Evolutionary conservation across 2,113 vertebrate genomes (phyloP), one percentile per base, ranked within the genome.

Genomic region (Centropus bengalensis): DNA sequence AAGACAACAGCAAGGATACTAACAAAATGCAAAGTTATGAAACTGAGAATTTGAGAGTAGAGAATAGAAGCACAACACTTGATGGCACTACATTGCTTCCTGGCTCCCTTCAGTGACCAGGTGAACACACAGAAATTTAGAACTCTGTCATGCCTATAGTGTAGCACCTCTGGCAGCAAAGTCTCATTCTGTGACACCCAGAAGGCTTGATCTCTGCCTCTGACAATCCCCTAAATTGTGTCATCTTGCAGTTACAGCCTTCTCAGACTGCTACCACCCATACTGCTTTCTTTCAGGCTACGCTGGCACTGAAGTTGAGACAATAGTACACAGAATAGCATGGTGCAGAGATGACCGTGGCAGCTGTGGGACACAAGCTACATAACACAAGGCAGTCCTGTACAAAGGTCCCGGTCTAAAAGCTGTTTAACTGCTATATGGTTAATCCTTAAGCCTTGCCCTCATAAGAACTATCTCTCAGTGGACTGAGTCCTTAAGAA

Each of bases 271-370:
- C 47, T 17, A 19, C 26, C 16, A 60, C 2, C 14, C 2, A 0
- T 15, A 19, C 14, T 12, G 7, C 17, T 54, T 27, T 33, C 47
- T 68, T 24, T 54, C 4, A 49, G 36, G n/a, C 23, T 47, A 2
- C 4, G 13, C 8, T 0, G 3, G 28, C 1, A 3, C 56, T 64
- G 85, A 58, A 56, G 28, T 3, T 22, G 42, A 51, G 47, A 32
- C 38, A 14, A 15, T 2, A 36, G 21, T 0, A 32, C 0, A 2
- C 13, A 54, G 36, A 5, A 22, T 0, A n/a, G 69, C 1, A 0
- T 0, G 6, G 63, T 17, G 9, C 15, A 40, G 52, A 56, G 38
- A 12, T 36, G 33, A 19, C 28, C 0, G 0, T 3, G 23, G 52
- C 40, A 52, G 49, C 0, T 18, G 14, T 23, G 52, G 32, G 28